Evolutionary conservation across 2,797 vertebrate species (phyloP).

Genomic region (Peromyscus nudipes): DNA sequence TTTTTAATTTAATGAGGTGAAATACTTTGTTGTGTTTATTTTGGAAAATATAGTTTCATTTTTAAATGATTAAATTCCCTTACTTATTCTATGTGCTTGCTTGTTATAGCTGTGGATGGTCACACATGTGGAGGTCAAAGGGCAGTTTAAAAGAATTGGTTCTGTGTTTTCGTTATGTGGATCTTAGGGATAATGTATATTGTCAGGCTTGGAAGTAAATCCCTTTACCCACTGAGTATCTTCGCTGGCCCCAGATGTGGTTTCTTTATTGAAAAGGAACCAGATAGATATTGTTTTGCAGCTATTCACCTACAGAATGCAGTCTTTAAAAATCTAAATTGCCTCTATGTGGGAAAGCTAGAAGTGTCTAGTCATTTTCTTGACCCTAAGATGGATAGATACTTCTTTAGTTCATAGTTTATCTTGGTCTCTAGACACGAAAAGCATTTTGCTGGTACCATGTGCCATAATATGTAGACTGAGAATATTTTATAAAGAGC

Average conservation of each 20-base stretch:
- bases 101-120: background rate
- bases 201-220: background rate
- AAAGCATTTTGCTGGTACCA: background rate
- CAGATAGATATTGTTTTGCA: background rate
- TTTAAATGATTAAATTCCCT: background rate
- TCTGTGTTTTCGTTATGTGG: background rate
- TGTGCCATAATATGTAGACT: background rate
- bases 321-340: constrained; percentile 32
- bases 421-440: background rate
- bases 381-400: background rate
- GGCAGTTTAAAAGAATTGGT: no score
- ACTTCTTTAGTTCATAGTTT: background rate
- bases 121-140: background rate
- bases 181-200: no score
- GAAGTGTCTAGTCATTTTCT: background rate
- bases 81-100: background rate
- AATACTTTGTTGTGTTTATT: background rate
- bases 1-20: background rate
- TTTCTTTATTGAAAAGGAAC: constrained; percentile 6
- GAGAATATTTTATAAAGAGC: background rate
- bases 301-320: background rate
- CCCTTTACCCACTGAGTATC: background rate
- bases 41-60: background rate
- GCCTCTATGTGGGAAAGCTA: background rate
- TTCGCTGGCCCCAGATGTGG: no score